Evolutionary conservation across 2,797 vertebrate genomes (phyloP).

Genomic region (Sandelia bainsii): DNA sequence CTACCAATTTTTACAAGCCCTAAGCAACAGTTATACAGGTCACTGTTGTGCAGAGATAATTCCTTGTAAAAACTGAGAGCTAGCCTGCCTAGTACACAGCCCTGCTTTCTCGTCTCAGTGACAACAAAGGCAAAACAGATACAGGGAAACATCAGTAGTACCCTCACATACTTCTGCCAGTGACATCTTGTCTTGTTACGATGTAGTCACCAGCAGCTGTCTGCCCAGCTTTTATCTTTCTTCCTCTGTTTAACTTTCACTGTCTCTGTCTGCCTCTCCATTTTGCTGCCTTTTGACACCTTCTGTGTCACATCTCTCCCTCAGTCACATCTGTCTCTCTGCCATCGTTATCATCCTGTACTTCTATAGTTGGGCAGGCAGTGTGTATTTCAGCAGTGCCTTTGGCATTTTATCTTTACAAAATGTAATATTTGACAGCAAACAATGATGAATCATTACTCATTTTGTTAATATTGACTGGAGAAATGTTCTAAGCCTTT

Average conservation of each 20-base stretch:
- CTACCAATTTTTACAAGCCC: neutral
- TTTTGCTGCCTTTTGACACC: conserved; percentile 34
- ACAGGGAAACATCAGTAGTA: conserved; percentile 49
- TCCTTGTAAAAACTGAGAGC: neutral
- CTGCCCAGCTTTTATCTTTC: conserved; percentile 49
- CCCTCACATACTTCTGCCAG: conserved; percentile 37
- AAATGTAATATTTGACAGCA: conserved; percentile 11
- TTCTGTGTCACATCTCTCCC: conserved; percentile 24
- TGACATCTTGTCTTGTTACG: conserved; percentile 60
- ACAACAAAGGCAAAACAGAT: conserved; percentile 43
- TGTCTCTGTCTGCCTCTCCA: conserved; percentile 37
- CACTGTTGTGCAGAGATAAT: too few species aligned
- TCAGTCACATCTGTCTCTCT: conserved; percentile 23
- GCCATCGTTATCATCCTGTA: conserved; percentile 5
- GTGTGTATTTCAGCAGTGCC: neutral
- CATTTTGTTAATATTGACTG: conserved; percentile 12
- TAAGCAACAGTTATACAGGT: neutral
- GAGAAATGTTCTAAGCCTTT: neutral
- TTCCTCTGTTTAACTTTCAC: conserved; percentile 41
- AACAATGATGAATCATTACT: neutral
- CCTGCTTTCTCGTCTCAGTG: conserved; percentile 8
- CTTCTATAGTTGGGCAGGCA: conserved; percentile 5
- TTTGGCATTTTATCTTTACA: conserved; percentile 8
- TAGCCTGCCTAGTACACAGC: neutral
- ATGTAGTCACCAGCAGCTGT: conserved; percentile 45